Evolutionary conservation across 2,113 vertebrate genomes (phyloP), one percentile per base, ranked within the genome.

Genomic region (Polypterus bichir): DNA sequence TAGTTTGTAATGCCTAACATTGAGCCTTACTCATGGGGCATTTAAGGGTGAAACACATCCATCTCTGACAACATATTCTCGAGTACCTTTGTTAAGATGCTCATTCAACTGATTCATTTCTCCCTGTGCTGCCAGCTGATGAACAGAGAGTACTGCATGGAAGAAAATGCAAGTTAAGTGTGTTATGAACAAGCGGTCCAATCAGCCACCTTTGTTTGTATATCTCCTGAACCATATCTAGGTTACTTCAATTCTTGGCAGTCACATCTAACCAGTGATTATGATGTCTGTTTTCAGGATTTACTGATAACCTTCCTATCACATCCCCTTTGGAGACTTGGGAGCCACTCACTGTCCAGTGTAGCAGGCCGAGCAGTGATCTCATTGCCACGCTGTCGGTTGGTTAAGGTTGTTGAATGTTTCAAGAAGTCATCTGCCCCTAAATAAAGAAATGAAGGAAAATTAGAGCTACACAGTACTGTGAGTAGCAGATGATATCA

Each of bases 101-200:
- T 84, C 81, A 9, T 83, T 88, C 49, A 97, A 81, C 71, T 90
- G 90, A 65, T 78, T 77, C 57, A 98, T 77, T 57, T 99, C 94
- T 1, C 95, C 95, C 46, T 98, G 94, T 9, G 95, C 94, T 0
- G 96, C 92, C 0, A 99, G 78, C 77, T 99, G 96, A 73, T 97
- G 91, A 73, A 99, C 81, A 53, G 96, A 96, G 54, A 98, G 71
- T 0, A 86, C 96, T 93, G 63, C 3, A 11, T 27, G 27, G 49
- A 49, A 5, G 6, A 62, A n/a, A 44, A 53, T 47, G 47, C 48
- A 10, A 46, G 48, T 8, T 48, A 49, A 7, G 6, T 45, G 46
- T 45, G 63, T 64, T n/a, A 59, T 27, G 6, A n/a, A 8, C 44
- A 53, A 6, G 9, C 47, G 44, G 9, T 44, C 44, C 10, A 44